These are phyloP conservation scores for Stichodactyla mertensii DNA, from an alignment of 64 coral and sea anemone genomes.

Conservation along the genomic window DNA sequence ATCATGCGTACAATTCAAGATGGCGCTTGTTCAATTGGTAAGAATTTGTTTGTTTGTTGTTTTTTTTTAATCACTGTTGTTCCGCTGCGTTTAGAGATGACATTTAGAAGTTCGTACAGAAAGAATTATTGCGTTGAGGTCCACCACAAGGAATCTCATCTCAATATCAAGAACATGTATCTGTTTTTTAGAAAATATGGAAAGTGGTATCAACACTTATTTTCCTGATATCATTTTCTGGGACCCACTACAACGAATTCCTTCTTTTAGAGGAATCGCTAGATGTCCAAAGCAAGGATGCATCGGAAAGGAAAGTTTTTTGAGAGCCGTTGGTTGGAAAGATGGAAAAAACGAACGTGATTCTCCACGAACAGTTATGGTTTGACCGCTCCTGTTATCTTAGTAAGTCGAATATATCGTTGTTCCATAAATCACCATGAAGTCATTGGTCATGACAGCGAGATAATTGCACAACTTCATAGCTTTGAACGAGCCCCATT, in stretches of 20 bases:
- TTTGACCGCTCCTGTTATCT: neutral
- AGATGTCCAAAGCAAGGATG: conserved; percentile 16
- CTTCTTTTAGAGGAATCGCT: neutral
- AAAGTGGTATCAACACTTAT: too few relatives aligned
- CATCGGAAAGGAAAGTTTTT: neutral
- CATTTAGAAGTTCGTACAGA: too few relatives aligned
- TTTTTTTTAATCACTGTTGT: too few relatives aligned
- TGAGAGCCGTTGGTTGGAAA: neutral
- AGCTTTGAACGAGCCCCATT: conserved; percentile 10
- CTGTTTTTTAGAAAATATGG: too few relatives aligned
- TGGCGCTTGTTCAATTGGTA: too few relatives aligned
- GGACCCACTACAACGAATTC: conserved; percentile 35
- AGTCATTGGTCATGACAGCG: conserved; percentile 7
- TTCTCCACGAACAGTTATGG: conserved; percentile 4
- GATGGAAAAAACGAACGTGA: conserved; percentile 14
- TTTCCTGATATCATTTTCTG: conserved; percentile 38
- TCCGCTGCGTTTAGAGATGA: too few relatives aligned
- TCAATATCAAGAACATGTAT: too few relatives aligned
- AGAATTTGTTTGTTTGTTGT: too few relatives aligned
- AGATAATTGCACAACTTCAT: neutral
- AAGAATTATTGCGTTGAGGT: too few relatives aligned
- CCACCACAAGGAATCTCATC: too few relatives aligned
- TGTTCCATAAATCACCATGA: conserved; percentile 24
- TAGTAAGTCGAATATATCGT: conserved; percentile 26
- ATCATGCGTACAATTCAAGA: too few relatives aligned